These are phyloP conservation scores for Ardeotis arabs DNA, from an alignment of 2,113 vertebrate species.

Conservation along the genomic window DNA sequence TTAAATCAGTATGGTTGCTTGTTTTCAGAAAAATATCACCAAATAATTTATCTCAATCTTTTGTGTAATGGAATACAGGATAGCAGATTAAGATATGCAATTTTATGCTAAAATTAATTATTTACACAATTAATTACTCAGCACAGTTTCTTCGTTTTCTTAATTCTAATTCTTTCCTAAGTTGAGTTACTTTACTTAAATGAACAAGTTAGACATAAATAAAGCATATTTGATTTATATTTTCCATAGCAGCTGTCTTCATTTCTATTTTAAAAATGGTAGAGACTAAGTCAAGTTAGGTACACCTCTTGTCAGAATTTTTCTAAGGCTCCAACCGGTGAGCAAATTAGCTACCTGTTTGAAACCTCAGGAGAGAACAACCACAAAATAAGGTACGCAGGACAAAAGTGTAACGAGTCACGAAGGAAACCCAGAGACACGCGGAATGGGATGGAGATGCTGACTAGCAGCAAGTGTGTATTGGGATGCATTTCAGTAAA, in stretches of 20 bases:
- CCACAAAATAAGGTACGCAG: not conserved
- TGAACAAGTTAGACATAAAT: not conserved
- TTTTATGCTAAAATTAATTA: constrained; percentile 10
- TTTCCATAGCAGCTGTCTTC: not conserved
- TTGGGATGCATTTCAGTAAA: not conserved
- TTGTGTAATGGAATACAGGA: not conserved
- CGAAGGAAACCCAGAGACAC: accelerated
- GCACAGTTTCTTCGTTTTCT: not conserved
- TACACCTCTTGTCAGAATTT: not conserved
- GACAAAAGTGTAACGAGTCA: not conserved
- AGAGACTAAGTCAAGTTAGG: not conserved
- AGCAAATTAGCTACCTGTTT: not conserved
- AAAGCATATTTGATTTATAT: not conserved
- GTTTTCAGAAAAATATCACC: not conserved
- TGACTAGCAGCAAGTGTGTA: not conserved
- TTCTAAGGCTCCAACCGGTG: not conserved
- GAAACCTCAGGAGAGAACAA: not conserved
- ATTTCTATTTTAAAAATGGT: not conserved
- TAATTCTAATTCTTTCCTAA: not conserved
- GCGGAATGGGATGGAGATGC: not conserved
- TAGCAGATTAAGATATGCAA: not conserved
- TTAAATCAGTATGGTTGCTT: not conserved
- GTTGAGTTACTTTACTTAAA: not conserved
- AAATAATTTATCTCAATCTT: not conserved
- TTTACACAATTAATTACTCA: constrained; percentile 10